These are phyloP conservation scores for Drosophila pseudoobscura DNA, from an alignment of 1,140 invertebrate genomes.

Conservation along the genomic window DNA sequence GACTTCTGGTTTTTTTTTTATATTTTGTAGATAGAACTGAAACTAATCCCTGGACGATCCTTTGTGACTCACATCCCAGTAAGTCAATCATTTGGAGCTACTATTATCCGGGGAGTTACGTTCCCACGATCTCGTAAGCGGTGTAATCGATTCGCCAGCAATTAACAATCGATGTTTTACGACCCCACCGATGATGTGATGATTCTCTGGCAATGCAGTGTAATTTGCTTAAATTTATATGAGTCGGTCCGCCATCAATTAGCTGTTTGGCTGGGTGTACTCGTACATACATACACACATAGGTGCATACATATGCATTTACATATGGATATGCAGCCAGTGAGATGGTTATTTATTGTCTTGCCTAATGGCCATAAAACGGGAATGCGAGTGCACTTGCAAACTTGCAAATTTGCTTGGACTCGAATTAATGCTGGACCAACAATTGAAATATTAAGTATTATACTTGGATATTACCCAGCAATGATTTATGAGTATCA, in stretches of 20 bases:
- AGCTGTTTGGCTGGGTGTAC: slow-evolving; percentile 16
- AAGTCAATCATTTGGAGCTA: no score
- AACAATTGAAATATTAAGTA: slow-evolving; percentile 39
- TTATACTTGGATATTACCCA: slow-evolving; percentile 33
- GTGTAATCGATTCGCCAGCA: slow-evolving; percentile 28
- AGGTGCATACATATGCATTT: not conserved
- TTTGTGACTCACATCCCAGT: no score
- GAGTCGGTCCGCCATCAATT: slow-evolving; percentile 44
- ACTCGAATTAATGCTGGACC: slow-evolving; percentile 42
- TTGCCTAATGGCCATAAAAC: slow-evolving; percentile 7
- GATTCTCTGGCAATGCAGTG: slow-evolving; percentile 6
- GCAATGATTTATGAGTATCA: slow-evolving; percentile 68
- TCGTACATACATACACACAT: not conserved
- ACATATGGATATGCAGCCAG: not conserved
- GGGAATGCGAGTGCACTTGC: slow-evolving; percentile 9
- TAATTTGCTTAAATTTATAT: slow-evolving; percentile 45
- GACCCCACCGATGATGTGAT: not conserved
- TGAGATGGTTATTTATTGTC: slow-evolving; percentile 29
- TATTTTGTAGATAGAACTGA: no score
- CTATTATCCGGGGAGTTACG: no score
- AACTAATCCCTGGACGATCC: no score
- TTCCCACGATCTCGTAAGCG: no score
- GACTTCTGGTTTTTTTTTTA: no score
- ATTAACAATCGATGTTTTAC: slow-evolving; percentile 42
- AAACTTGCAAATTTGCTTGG: slow-evolving; percentile 25